phyloP scores from a whole-genome alignment of 2,888 invertebrate species.

The Geotrupes spiniger region DNA sequence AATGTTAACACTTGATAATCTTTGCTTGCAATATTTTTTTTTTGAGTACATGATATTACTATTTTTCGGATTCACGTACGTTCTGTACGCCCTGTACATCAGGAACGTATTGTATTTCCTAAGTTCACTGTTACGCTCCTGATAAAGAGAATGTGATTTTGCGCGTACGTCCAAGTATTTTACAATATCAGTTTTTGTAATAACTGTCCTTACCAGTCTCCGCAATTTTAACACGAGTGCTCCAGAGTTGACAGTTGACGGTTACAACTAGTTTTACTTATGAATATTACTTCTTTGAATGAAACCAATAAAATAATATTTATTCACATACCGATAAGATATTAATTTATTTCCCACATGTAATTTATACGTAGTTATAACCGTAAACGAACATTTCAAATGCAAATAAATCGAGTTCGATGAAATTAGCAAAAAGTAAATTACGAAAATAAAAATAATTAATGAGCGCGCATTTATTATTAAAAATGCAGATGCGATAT shows the following conservation, averaged over 20 bases:
- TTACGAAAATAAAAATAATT: conserved; percentile 6
- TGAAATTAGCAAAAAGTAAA: not conserved
- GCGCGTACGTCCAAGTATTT: too few relatives aligned
- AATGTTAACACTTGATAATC: too few relatives aligned
- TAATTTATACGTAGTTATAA: conserved; percentile 19
- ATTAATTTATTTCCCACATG: conserved; percentile 26
- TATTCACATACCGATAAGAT: conserved; percentile 26
- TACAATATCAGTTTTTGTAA: too few relatives aligned
- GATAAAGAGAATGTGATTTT: too few relatives aligned
- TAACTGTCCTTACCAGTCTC: too few relatives aligned
- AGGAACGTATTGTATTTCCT: too few relatives aligned
- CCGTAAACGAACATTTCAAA: conserved; percentile 18
- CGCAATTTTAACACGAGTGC: too few relatives aligned
- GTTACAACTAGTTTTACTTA: conserved; percentile 23
- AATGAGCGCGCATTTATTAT: conserved; percentile 7
- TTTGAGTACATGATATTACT: too few relatives aligned
- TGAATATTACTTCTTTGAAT: conserved; percentile 28
- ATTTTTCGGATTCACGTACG: too few relatives aligned
- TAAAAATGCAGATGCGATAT: conserved; percentile 1
- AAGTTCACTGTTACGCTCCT: too few relatives aligned
- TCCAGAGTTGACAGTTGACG: conserved; percentile 19
- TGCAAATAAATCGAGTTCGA: conserved; percentile 3
- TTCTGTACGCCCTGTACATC: too few relatives aligned
- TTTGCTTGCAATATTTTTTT: too few relatives aligned
- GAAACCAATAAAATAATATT: conserved; percentile 25